Conservation (phyloP, 2,888 invertebrate species). For the Noctua fimbriata region DNA sequence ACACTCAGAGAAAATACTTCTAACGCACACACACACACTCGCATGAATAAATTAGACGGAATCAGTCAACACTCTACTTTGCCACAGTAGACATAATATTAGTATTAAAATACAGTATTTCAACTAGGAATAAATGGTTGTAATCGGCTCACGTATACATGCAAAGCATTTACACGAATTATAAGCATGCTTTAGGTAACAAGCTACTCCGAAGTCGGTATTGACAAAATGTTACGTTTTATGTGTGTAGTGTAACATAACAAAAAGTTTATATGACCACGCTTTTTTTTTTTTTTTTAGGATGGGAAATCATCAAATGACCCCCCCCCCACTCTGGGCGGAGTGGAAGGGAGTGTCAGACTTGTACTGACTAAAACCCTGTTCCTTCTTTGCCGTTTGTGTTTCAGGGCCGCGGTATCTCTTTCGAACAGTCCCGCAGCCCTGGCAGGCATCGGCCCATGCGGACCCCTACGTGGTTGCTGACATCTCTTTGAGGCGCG, state of each 20-base stretch:
- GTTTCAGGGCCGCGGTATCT: too few relatives aligned
- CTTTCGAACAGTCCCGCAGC: too few relatives aligned
- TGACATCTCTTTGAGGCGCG: too few relatives aligned
- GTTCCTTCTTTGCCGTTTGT: too few relatives aligned
- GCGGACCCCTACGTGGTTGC: too few relatives aligned
- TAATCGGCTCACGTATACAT: not conserved
- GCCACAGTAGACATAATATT: not conserved
- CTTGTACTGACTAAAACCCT: too few relatives aligned
- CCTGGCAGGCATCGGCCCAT: too few relatives aligned
- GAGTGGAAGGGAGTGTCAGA: too few relatives aligned
- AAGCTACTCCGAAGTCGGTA: too few relatives aligned
- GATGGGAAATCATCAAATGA: too few relatives aligned
- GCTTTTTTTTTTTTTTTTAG: too few relatives aligned
- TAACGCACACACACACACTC: not conserved
- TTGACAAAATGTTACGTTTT: not conserved
- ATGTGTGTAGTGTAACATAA: not conserved
- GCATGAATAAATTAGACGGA: not conserved
- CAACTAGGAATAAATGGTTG: not conserved
- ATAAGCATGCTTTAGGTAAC: not conserved
- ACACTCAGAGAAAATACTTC: not conserved
- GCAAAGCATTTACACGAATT: not conserved
- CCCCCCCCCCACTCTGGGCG: too few relatives aligned
- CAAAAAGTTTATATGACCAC: not conserved
- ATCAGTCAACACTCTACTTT: slow-evolving; percentile 2
- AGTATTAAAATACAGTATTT: not conserved